phyloP scores from a whole-genome alignment of 2,797 vertebrate genomes.

The Cephalopachus bancanus region DNA sequence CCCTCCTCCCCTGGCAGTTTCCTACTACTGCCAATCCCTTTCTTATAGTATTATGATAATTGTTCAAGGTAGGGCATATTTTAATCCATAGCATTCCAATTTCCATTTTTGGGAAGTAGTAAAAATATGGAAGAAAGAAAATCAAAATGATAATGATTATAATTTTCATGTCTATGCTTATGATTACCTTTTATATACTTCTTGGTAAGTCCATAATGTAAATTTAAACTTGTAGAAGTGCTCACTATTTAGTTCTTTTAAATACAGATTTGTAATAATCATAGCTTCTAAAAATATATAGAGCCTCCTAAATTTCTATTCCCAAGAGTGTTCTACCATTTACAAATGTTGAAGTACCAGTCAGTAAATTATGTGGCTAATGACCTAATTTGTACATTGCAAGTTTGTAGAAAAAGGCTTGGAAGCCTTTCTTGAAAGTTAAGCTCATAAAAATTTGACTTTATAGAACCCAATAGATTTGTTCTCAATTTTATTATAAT shows the following conservation, averaged over 20 bases:
- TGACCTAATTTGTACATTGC: not conserved
- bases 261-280: not conserved
- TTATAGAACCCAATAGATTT: not conserved
- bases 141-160: not conserved
- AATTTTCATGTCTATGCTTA: not conserved
- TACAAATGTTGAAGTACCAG: not conserved
- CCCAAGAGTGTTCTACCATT: not conserved
- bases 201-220: not conserved
- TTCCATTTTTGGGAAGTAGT: slow-evolving; percentile 4
- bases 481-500: not conserved
- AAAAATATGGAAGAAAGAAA: not conserved
- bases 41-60: too few species aligned
- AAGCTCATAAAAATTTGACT: not conserved
- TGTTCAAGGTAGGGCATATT: not conserved
- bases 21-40: too few species aligned
- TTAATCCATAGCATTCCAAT: not conserved
- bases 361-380: not conserved
- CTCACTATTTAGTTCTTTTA: not conserved
- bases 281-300: not conserved
- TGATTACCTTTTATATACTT: not conserved
- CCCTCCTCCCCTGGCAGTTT: too few species aligned
- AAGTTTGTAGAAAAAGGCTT: not conserved
- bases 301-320: not conserved
- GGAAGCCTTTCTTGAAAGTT: not conserved
- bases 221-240: not conserved